Evolutionary conservation across 2,888 invertebrate genomes (phyloP).

Genomic region (Coelinius sp.): DNA sequence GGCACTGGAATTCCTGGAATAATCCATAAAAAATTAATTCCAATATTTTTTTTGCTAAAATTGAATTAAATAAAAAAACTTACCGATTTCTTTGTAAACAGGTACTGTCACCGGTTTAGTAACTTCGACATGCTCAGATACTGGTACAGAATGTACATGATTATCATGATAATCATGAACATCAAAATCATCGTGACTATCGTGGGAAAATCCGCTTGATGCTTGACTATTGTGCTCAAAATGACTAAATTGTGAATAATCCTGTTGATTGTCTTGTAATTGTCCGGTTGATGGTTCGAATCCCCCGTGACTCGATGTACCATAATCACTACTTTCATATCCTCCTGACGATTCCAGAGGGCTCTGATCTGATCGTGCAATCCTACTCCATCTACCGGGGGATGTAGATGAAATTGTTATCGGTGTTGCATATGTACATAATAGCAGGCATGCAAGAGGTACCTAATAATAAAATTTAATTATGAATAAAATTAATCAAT

Average conservation of each 20-base stretch:
- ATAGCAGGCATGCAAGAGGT: conserved; percentile 54
- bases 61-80: conserved; percentile 30
- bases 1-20: conserved; percentile 73
- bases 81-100: conserved; percentile 78
- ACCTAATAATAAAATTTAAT: too few species aligned
- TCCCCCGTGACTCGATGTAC: conserved; percentile 42
- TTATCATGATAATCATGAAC: conserved; percentile 62
- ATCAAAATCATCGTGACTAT: conserved; percentile 53
- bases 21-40: neutral
- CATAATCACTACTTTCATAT: conserved; percentile 48
- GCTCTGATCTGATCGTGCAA: conserved; percentile 64
- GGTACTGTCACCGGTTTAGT: conserved; percentile 79
- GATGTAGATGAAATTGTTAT: conserved; percentile 45
- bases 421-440: conserved; percentile 57
- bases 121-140: conserved; percentile 79
- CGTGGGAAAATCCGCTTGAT: conserved; percentile 44
- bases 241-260: conserved; percentile 30
- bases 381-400: conserved; percentile 41
- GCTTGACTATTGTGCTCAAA: conserved; percentile 45
- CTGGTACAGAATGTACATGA: conserved; percentile 73
- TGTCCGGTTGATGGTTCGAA: conserved; percentile 46
- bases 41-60: too few species aligned
- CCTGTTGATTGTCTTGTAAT: conserved; percentile 33
- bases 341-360: conserved; percentile 50
- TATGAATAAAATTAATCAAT: conserved; percentile 20